Base-by-base conservation (phyloP, 2,888 invertebrate genomes). In the Ganaspis brasiliensis region DNA sequence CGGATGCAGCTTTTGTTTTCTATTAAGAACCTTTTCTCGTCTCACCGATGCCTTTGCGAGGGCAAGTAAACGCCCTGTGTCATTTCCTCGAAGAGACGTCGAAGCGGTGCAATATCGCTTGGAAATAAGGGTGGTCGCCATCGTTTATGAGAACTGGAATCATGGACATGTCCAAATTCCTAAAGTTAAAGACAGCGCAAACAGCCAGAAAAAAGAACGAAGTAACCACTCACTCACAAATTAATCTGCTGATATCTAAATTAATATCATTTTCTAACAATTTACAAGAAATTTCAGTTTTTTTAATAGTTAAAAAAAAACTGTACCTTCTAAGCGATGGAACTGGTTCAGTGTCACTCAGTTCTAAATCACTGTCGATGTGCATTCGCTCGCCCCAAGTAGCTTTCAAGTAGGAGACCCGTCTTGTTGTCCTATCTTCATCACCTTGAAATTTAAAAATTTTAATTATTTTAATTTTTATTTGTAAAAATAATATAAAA, bases 371-470 rank as follows among this genome's bases (percentile, higher is more conserved):
- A 87, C 95, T 95, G 88, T 96, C 96, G 82, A 95, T 92, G 86
- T 95, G 95, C 92, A 95, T 93, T 79, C 95, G 93, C 88, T 96
- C 96, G 80, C 95, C 96, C 94, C 96, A 97, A 10, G 98, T 98
- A 57, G 98, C 98, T 92, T 97, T 97, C 83, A 98, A 93, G 92
- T 98, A 98, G n/a, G 98, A 98, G 83, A 97, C 97, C 85, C 98
- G 94, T 84, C 98, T 94, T 92, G 96, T 96, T 26, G 96, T 95
- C 82, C 97, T 95, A 88, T 97, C 97, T 90, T 98, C 98, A 89
- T 97, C 96, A 91, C 93, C 94, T 94, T 91, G 12, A n/a, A 8
- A 26, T 57, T 57, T 57, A 9, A 19, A 55, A 55, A 21, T 56
- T 24, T 10, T 24, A 24, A 56, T 12, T 9, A 16, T 21, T 35